Base-by-base conservation (phyloP, 2,797 vertebrate genomes). In the Cyprinella venusta region DNA sequence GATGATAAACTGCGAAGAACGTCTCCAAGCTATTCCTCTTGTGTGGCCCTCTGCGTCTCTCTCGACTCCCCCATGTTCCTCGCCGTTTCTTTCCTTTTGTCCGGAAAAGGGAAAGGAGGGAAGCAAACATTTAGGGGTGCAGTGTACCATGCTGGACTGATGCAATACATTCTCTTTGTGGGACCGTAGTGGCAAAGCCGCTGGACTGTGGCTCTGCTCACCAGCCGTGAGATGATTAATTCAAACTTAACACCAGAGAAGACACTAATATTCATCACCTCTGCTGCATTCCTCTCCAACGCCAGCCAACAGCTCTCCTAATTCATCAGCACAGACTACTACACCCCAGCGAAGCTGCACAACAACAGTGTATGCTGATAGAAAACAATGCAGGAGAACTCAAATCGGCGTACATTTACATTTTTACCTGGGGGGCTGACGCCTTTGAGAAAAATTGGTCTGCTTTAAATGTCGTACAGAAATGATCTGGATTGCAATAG, bases 191-290 rank as follows among this genome's bases (percentile, higher is more conserved):
- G 36, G 80, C 81, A 65, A 74, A 85, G 83, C 79, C 84, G 33
- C 77, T 88, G 86, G 83, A 88, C 79, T 84, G 74, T 86, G 81
- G 87, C 81, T 50, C 61, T 54, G 71, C 82, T 79, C 64, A 15
- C 75, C 86, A 81, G 86, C 84, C 80, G 56, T 85, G 63, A 76
- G 76, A 86, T 95, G 95, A 96, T 95, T 94, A 94, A 95, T 95
- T 94, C 89, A 93, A 94, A 93, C 90, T 85, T 88, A 88, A 86
- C 81, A 83, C 76, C 59, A 68, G 81, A 86, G 84, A 63, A 87
- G 88, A 87, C 87, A 87, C 84, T 85, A 88, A 86, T 88, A 90
- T 89, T 87, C 86, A 89, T 89, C 89, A 90, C 88, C 77, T 84
- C 82, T 64, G 81, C 85, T 78, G 82, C 70, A 78, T 81, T 64